These are phyloP conservation scores for Pavo muticus DNA, from an alignment of 2,113 vertebrate genomes.

Conservation along the genomic window DNA sequence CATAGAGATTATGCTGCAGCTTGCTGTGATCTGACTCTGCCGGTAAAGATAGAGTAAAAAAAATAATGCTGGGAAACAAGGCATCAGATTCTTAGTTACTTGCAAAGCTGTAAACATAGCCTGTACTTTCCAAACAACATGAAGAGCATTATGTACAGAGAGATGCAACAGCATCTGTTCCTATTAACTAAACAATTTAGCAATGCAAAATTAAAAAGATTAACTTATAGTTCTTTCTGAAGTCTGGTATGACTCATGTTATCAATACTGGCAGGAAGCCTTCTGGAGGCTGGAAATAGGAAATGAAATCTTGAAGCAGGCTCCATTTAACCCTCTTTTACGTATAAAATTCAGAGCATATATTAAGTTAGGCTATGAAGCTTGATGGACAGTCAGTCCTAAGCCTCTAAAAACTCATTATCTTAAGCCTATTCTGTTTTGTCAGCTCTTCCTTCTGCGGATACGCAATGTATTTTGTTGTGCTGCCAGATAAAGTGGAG, in stretches of 20 bases:
- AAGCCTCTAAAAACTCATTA: background rate
- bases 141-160: background rate
- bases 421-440: background rate
- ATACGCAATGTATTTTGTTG: background rate
- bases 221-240: background rate
- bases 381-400: background rate
- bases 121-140: background rate
- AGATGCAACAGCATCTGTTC: background rate
- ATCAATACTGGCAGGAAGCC: background rate
- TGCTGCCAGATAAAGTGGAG: background rate
- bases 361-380: background rate
- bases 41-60: slow-evolving; percentile 42
- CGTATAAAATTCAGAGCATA: background rate
- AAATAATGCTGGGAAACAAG: slow-evolving; percentile 14
- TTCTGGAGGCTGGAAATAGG: background rate
- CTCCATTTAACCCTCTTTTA: background rate
- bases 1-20: slow-evolving; percentile 45
- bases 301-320: background rate
- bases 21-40: slow-evolving; percentile 16
- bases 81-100: background rate
- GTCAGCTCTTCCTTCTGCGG: background rate
- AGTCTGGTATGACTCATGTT: background rate
- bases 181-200: background rate
- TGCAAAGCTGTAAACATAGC: background rate
- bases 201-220: background rate